A percentile compares a stretch with the other conserved stretches of the same genome.
phyloP scores from a whole-genome alignment of 2,113 vertebrate species.

The Tachycineta bicolor region DNA sequence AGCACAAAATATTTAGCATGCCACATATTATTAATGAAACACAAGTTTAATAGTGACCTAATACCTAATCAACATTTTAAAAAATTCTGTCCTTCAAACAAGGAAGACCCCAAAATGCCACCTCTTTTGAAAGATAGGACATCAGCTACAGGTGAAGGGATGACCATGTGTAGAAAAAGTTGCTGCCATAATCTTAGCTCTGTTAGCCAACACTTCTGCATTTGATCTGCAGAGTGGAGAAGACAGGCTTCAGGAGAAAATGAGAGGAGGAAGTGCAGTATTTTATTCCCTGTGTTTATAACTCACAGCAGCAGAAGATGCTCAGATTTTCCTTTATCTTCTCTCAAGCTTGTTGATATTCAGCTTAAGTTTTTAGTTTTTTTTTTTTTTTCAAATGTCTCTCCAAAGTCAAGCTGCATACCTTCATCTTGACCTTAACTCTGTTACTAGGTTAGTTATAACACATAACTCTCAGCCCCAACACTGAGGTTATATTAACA shows the following conservation, averaged over 20 bases:
- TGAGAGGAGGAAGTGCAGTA: neutral
- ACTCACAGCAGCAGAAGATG: neutral
- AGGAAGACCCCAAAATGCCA: conserved; percentile 32
- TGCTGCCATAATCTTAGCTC: neutral
- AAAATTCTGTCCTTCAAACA: neutral
- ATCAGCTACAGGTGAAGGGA: neutral
- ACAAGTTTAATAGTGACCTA: neutral
- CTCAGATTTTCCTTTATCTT: neutral
- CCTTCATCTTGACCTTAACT: neutral
- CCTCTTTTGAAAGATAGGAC: neutral
- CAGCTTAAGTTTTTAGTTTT: neutral
- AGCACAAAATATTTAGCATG: neutral
- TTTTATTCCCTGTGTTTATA: neutral
- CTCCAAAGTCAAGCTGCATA: neutral
- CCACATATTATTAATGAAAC: neutral
- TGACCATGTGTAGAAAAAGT: neutral
- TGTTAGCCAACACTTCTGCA: neutral
- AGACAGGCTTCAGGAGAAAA: neutral
- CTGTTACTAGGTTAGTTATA: neutral
- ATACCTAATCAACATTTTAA: neutral
- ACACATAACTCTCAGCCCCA: neutral
- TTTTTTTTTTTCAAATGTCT: neutral
- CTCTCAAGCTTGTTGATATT: neutral
- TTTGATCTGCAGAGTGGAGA: neutral
- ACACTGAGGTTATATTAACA: neutral